These are phyloP conservation scores for Drosophila leonis DNA, from an alignment of 2,888 invertebrate species.

Conservation along the genomic window DNA sequence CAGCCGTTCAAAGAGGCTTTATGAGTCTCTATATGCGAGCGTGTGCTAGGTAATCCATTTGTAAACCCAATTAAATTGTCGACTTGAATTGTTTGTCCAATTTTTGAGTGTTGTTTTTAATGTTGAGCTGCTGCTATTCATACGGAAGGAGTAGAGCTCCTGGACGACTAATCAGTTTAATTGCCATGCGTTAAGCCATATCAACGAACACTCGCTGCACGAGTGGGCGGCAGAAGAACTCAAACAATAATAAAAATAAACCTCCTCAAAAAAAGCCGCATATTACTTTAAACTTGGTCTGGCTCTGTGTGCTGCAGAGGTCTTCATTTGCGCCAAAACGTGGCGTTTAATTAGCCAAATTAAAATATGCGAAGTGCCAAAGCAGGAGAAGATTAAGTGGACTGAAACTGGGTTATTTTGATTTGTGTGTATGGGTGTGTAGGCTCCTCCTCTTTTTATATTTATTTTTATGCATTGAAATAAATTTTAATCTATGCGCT, in stretches of 20 bases:
- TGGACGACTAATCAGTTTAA: constrained; percentile 65
- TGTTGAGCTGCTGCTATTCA: constrained; percentile 21
- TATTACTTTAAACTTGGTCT: constrained; percentile 57
- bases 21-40: neutral
- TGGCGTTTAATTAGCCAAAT: constrained; percentile 55
- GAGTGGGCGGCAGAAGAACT: constrained; percentile 1
- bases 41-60: constrained; percentile 2
- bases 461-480: constrained; percentile 39
- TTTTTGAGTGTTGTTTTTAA: constrained; percentile 7
- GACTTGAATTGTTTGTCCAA: constrained; percentile 12
- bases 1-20: neutral
- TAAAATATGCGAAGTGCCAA: constrained; percentile 18
- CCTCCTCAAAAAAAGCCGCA: constrained; percentile 39
- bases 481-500: constrained; percentile 60
- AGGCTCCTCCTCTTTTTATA: constrained; percentile 6
- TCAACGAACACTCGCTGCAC: constrained; percentile 25
- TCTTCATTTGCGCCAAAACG: constrained; percentile 30
- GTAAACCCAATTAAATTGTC: constrained; percentile 31
- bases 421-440: constrained; percentile 41
- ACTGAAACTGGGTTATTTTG: constrained; percentile 31
- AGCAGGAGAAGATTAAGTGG: constrained; percentile 1
- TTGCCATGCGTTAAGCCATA: constrained; percentile 59
- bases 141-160: constrained; percentile 33
- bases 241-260: constrained; percentile 30
- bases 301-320: constrained; percentile 25